Evolutionary conservation across 2,113 vertebrate genomes (phyloP), one percentile per base, ranked within the genome.

Genomic region (Cheirogaleus medius): DNA sequence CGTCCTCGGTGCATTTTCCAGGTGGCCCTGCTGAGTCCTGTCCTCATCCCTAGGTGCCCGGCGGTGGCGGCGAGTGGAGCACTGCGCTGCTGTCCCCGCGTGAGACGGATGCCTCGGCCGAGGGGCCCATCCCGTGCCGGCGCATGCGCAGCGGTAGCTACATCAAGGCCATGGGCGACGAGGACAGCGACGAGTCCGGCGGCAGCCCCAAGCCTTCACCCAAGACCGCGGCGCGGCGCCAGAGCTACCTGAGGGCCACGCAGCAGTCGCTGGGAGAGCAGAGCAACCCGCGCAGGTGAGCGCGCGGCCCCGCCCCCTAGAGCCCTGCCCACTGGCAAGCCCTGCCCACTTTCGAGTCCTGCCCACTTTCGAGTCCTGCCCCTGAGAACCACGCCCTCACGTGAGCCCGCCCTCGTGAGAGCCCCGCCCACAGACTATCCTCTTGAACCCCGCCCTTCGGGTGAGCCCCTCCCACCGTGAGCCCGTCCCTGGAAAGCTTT

Each of bases 191-290:
- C 71, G 99, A 99, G 98, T 99, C 99, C 0, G 99, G 99, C 96
- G 99, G 98, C 97, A 99, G 99, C 98, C 99, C 99, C 82, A 99
- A 99, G 98, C 99, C 99, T 63, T 99, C 99, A 27, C 99, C 99
- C 2, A 99, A 99, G 98, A 99, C 98, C 47, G 99, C 99, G 58
- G 99, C 99, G 42, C 99, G 99, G 90, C 99, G 99, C 97, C 99
- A 99, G 99, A 99, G 99, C 99, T 99, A 99, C 99, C 99, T 99
- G 98, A 99, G 99, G 98, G 99, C 99, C 97, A 99, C 99, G 17
- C 99, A 99, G 98, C 99, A 99, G 98, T 99, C 99, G 69, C 99
- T 99, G 97, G 99, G 99, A 96, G 99, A 99, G 98, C 99, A 99
- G 98, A 99, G 99, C 97, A 99, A 99, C 84, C 99, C 99, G n/a